Percentiles rank a stretch among this genome's conserved stretches.
Conservation (phyloP, 1,140 invertebrate species). For the Aphaenogaster ashmeadi region DNA sequence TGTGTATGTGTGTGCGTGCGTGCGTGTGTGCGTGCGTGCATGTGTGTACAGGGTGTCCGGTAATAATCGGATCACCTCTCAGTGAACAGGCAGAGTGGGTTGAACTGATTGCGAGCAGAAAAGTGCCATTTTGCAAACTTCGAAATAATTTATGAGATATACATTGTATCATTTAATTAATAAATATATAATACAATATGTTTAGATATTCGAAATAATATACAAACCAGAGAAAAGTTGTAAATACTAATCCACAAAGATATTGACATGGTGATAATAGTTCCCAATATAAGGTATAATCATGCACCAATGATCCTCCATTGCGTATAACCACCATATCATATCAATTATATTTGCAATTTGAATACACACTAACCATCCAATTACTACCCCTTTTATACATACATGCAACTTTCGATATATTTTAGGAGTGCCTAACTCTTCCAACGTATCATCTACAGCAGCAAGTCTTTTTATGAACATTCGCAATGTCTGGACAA, state of each 20-base stretch:
- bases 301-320: not conserved
- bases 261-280: not conserved
- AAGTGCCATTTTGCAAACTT: no score
- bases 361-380: not conserved
- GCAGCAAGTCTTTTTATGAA: conserved; percentile 19
- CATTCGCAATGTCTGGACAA: conserved; percentile 23
- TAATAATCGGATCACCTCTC: no score
- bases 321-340: not conserved
- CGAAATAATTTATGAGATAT: no score
- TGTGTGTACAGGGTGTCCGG: no score
- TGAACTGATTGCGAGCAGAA: no score
- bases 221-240: conserved; percentile 12
- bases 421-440: conserved; percentile 19
- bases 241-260: not conserved
- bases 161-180: no score
- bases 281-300: not conserved
- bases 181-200: not conserved
- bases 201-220: not conserved
- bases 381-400: not conserved
- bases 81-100: no score
- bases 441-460: conserved; percentile 40
- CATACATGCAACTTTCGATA: not conserved
- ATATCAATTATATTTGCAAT: not conserved
- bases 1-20: no score
- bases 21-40: no score